Evolutionary conservation across 2,113 vertebrate genomes (phyloP).

Genomic region (Chinchilla lanigera): DNA sequence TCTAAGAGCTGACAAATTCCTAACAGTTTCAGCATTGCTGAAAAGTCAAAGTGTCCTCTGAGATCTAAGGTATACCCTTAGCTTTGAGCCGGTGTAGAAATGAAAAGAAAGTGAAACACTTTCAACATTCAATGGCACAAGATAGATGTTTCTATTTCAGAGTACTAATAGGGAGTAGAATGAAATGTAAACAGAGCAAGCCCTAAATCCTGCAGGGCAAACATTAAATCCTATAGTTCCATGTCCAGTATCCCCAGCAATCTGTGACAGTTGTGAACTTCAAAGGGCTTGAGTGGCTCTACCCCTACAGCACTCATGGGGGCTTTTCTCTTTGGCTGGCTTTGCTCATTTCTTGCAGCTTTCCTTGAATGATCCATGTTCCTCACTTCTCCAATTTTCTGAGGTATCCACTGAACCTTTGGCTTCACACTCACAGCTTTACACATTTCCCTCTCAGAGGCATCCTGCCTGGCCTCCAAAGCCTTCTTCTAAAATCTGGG

Average conservation of each 20-base stretch:
- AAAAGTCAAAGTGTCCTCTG: background rate
- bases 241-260: background rate
- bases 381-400: background rate
- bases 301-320: background rate
- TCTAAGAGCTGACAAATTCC: background rate
- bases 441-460: background rate
- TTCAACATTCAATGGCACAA: background rate
- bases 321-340: background rate
- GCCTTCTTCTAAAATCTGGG: background rate
- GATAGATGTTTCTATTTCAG: background rate
- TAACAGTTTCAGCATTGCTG: background rate
- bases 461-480: background rate
- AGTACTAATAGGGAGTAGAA: background rate
- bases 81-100: background rate
- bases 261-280: background rate
- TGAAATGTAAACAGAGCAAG: background rate
- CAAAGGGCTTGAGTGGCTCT: background rate
- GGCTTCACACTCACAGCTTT: background rate
- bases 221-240: background rate
- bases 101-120: background rate
- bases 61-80: background rate
- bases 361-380: background rate
- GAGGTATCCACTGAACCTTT: background rate
- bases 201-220: background rate
- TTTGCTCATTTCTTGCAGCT: background rate